Evolutionary conservation across 1,140 invertebrate genomes (phyloP), one percentile per base, ranked within the genome.

Genomic region (Aphaenogaster ashmeadi): DNA sequence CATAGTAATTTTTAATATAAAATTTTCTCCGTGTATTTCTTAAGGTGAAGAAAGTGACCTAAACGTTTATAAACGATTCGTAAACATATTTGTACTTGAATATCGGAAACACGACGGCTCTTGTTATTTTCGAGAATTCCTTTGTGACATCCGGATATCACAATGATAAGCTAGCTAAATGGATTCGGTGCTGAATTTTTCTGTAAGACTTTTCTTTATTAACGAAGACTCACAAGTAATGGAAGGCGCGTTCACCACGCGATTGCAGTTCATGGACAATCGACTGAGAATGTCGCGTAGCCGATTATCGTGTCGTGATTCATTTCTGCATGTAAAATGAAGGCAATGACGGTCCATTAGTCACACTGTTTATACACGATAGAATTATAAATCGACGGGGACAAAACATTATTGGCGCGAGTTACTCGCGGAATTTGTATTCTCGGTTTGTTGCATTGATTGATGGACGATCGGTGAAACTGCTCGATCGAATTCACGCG

Each of bases 291-390:
- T 64, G 60, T 69, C 21, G 56, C 83, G 62, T 66, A 69, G n/a
- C 77, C 52, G 27, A 86, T 92, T 90, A 87, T 80, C 87, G 66
- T 58, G 67, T 66, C 27, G 67, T 92, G 91, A 93, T 93, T 92
- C 91, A 93, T 47, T 90, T 58, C 38, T 77, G 86, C 74, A 91
- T 89, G 71, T 87, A 71, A 87, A 91, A 91, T 60, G 58, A 90
- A 69, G 44, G 50, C 79, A 54, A 56, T 84, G 74, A 89, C 84
- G 89, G 50, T 90, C 66, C 47, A 85, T 92, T 92, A 92, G 87
- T 91, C 91, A 89, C 41, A 77, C 64, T 54, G 41, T 52, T 33
- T 77, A 77, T 87, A 79, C 87, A 71, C 83, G 87, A 69, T 67
- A 52, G 60, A 86, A 66, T 89, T 92, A 69, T 58, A 86, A 86